Evolutionary conservation across 2,113 vertebrate genomes (phyloP).

Genomic region (Upupa epops): DNA sequence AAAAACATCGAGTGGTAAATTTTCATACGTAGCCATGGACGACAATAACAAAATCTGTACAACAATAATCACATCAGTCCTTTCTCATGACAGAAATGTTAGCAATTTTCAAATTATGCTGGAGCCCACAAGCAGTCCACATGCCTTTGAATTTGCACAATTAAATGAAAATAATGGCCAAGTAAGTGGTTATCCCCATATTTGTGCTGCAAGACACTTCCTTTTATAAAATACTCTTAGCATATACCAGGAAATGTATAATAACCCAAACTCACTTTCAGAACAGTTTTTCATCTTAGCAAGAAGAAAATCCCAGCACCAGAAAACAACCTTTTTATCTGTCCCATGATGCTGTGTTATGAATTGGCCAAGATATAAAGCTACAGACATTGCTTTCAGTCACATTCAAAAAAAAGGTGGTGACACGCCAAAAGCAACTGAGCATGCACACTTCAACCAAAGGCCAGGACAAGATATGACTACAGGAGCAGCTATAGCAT

Average conservation of each 20-base stretch:
- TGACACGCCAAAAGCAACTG: background rate
- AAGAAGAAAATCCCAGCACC: background rate
- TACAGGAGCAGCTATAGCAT: rapidly evolving
- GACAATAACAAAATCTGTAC: background rate
- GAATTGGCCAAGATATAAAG: background rate
- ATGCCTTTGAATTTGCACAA: background rate
- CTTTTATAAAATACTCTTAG: background rate
- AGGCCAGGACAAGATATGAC: background rate
- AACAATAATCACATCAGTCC: background rate
- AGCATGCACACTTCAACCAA: background rate
- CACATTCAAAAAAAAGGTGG: background rate
- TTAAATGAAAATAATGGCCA: background rate
- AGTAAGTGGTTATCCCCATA: background rate
- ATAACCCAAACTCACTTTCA: background rate
- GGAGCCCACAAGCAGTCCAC: background rate
- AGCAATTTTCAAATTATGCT: background rate
- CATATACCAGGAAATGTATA: background rate
- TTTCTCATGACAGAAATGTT: background rate
- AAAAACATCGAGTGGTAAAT: background rate
- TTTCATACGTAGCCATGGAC: background rate
- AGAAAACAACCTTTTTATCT: background rate
- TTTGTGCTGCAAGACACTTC: background rate
- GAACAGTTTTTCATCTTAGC: background rate
- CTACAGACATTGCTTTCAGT: background rate
- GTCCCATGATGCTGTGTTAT: background rate